Evolutionary conservation across 2,797 vertebrate genomes (phyloP).

Genomic region (Huso huso): DNA sequence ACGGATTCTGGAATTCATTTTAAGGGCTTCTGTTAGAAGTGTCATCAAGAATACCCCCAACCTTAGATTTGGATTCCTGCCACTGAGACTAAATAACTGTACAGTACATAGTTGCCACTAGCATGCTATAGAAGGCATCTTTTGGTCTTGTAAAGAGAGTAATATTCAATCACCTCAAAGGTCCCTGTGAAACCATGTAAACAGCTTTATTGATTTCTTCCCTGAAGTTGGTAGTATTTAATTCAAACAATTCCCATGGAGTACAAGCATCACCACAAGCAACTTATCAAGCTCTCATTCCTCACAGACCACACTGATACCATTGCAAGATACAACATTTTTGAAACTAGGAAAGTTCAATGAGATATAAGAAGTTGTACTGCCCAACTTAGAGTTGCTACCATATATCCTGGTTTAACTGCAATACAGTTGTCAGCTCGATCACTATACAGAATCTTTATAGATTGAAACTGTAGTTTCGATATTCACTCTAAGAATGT

Average conservation of each 20-base stretch:
- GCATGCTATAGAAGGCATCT: slow-evolving; percentile 20
- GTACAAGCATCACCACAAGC: slow-evolving; percentile 50
- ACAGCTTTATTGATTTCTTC: slow-evolving; percentile 67
- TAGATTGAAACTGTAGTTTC: too few relatives aligned
- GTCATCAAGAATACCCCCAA: background rate
- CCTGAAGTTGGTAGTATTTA: slow-evolving; percentile 45
- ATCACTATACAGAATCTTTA: too few relatives aligned
- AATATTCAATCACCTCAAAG: slow-evolving; percentile 53
- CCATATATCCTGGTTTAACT: too few relatives aligned
- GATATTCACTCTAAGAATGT: too few relatives aligned
- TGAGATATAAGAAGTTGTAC: too few relatives aligned
- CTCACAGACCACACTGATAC: slow-evolving; percentile 41
- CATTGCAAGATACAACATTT: slow-evolving; percentile 21
- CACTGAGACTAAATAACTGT: background rate
- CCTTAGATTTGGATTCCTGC: slow-evolving; percentile 8
- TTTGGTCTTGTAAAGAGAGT: slow-evolving; percentile 41
- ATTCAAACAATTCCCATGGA: slow-evolving; percentile 61
- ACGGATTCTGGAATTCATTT: background rate
- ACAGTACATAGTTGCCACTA: slow-evolving; percentile 34
- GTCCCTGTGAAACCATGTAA: slow-evolving; percentile 60
- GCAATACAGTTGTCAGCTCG: too few relatives aligned
- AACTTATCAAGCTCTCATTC: slow-evolving; percentile 64
- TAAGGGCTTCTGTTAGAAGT: background rate
- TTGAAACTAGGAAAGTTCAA: too few relatives aligned
- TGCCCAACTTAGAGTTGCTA: too few relatives aligned